Percentiles rank a stretch among this genome's conserved stretches.
These are phyloP conservation scores for Macaca fascicularis DNA, from an alignment of 2,113 vertebrate genomes.

Conservation along the genomic window T2T-MFA8v1.1 NC_088380.1:150980501-150981000, in stretches of 20 bases:
- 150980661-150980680: neutral
- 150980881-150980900: neutral
- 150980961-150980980: neutral
- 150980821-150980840: neutral
- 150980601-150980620: neutral
- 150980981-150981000: neutral
- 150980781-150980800: neutral
- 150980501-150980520: neutral
- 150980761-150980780: neutral
- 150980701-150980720: conserved; percentile 44
- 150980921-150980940: neutral
- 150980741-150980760: neutral
- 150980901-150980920: neutral
- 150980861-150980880: neutral
- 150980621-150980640: neutral
- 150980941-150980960: neutral
- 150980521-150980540: neutral
- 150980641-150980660: neutral
- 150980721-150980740: neutral
- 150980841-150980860: neutral
- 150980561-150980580: neutral
- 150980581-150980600: neutral
- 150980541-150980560: neutral
- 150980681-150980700: neutral
- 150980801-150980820: neutral